phyloP scores from a whole-genome alignment of 1,140 invertebrate species.

The Temnothorax curvispinosus region DNA sequence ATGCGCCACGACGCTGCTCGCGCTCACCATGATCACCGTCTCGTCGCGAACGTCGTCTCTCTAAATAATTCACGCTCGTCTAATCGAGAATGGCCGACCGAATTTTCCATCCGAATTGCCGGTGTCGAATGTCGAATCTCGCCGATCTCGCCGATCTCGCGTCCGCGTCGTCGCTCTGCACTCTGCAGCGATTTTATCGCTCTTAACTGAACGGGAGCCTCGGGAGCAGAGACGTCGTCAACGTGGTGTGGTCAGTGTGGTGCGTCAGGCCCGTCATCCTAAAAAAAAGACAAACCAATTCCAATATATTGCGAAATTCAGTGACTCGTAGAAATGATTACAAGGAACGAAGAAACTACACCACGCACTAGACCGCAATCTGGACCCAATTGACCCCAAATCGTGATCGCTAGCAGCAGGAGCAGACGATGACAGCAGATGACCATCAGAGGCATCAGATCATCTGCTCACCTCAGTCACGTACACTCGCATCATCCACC shows the following conservation, averaged over 20 bases:
- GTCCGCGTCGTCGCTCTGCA: not conserved
- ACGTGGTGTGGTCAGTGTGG: not conserved
- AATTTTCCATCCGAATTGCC: slow-evolving; percentile 24
- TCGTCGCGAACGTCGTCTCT: not conserved
- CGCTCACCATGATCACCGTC: slow-evolving; percentile 79
- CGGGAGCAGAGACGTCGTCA: too few species aligned
- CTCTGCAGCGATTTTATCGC: not conserved
- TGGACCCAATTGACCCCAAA: too few species aligned
- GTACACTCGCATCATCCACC: too few species aligned
- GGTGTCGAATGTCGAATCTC: too few species aligned
- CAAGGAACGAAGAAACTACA: too few species aligned
- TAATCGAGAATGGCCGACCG: not conserved
- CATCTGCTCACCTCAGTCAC: too few species aligned
- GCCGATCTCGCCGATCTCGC: not conserved
- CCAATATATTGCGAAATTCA: not conserved
- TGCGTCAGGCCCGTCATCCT: not conserved
- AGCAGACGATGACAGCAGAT: too few species aligned
- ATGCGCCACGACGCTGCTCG: slow-evolving; percentile 80
- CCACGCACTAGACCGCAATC: too few species aligned
- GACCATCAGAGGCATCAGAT: too few species aligned
- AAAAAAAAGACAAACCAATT: not conserved
- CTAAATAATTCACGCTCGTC: not conserved
- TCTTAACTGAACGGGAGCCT: not conserved
- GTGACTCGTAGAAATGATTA: too few species aligned
- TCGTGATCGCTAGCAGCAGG: too few species aligned